Evolutionary conservation across 2,888 invertebrate genomes (phyloP), one percentile per base, ranked within the genome.

Genomic region (Drosophila kokeensis): DNA sequence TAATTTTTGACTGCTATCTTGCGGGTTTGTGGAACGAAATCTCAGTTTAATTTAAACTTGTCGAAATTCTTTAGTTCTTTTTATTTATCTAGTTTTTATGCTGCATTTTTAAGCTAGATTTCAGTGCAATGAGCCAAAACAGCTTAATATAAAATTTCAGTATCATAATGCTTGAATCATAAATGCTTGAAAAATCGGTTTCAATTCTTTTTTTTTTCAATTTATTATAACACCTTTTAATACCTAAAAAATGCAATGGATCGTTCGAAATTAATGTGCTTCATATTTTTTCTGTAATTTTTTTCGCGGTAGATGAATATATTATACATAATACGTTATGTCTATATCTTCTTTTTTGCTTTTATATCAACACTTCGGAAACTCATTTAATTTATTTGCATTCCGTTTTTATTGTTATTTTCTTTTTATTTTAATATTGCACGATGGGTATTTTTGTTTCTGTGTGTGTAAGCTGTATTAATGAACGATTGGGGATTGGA

Each of bases 341-440:
- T 29, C 34, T 36, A 27, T 15, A n/a, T 32, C 1, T 27, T 7
- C 36, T 60, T 62, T 54, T 36, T 24, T 10, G 21, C 18, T 49
- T 72, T 42, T 72, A 42, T 49, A 57, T 75, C 80, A 75, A 80
- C 77, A 76, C 69, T 57, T 64, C 24, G 59, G 59, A 70, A 70
- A 55, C 60, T 36, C 65, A 73, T 79, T 76, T 54, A 70, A 73
- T 49, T 60, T 34, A 48, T 54, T 55, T 64, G 29, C 36, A 61
- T 45, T 38, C 7, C 48, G 30, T 13, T 29, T 50, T 48, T 53
- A 40, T 52, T 45, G 36, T 42, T 52, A 7, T 38, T 58, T 1
- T 49, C 24, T 40, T 45, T 63, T 49, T 27, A 4, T 38, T 53
- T 50, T 30, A 32, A 52, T 45, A 55, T 34, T 48, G 13, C 13